Evolutionary conservation across 2,113 vertebrate species (phyloP).

Genomic region (Plecturocebus donacophilus): DNA sequence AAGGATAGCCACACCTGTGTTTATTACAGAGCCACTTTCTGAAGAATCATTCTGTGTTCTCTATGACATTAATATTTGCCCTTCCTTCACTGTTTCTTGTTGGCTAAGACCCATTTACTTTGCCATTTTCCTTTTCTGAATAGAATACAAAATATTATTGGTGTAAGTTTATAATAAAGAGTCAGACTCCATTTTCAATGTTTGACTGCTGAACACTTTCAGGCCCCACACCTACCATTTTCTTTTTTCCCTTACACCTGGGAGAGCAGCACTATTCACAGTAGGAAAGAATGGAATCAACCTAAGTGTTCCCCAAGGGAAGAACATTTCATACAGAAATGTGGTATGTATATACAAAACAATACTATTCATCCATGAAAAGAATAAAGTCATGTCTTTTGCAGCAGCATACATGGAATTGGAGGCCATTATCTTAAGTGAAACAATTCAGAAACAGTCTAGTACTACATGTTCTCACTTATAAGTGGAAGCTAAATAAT

Average conservation of each 20-base stretch:
- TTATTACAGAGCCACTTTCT: neutral
- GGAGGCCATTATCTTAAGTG: too few species aligned
- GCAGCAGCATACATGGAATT: too few species aligned
- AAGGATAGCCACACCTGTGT: neutral
- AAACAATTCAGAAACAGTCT: too few species aligned
- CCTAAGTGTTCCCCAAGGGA: too few species aligned
- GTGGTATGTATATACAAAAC: too few species aligned
- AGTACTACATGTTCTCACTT: too few species aligned
- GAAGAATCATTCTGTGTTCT: neutral
- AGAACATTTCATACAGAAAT: too few species aligned
- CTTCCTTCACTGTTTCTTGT: neutral
- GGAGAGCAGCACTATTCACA: too few species aligned
- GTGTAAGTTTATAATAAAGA: neutral
- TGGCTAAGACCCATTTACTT: neutral
- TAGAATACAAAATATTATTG: neutral
- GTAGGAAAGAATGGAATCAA: too few species aligned
- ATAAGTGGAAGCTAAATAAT: too few species aligned
- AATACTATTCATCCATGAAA: too few species aligned
- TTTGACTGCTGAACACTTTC: neutral
- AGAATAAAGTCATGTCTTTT: too few species aligned
- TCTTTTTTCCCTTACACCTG: neutral
- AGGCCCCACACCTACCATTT: rapidly evolving
- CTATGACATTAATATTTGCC: neutral
- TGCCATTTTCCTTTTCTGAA: neutral
- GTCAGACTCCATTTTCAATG: neutral